Percentiles rank a stretch among this genome's conserved stretches.
Conservation (phyloP, 2,888 invertebrate species). For the Parnassius apollo region DNA sequence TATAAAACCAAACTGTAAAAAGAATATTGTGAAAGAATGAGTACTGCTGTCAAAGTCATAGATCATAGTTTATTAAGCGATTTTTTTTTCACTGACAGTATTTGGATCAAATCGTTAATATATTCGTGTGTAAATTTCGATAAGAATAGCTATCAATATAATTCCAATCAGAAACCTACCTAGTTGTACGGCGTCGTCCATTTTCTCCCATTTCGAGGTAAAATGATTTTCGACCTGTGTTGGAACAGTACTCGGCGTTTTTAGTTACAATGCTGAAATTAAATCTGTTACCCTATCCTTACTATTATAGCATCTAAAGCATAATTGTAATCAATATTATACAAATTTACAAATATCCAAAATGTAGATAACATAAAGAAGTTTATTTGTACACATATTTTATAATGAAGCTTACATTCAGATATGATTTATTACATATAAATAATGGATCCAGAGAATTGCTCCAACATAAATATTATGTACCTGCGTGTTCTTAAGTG, state of each 20-base stretch:
- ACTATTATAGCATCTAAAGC: constrained; percentile 26
- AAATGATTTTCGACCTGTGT: constrained; percentile 76
- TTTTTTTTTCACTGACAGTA: too few relatives aligned
- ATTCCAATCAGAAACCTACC: constrained; percentile 84
- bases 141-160: constrained; percentile 32
- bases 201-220: constrained; percentile 90
- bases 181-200: constrained; percentile 91
- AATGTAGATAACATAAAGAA: neutral
- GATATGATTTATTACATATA: neutral
- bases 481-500: neutral
- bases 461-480: neutral
- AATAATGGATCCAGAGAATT: constrained; percentile 1
- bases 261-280: constrained; percentile 75
- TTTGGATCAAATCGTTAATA: neutral
- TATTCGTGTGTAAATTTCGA: constrained; percentile 25
- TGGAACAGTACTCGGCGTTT: constrained; percentile 58
- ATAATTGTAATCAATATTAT: constrained; percentile 15
- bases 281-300: constrained; percentile 70
- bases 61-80: too few relatives aligned
- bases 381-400: constrained; percentile 15
- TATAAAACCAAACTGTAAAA: too few relatives aligned
- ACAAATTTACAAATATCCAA: neutral
- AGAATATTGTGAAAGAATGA: too few relatives aligned
- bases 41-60: too few relatives aligned
- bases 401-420: neutral